These are phyloP conservation scores for Eilema caniola DNA, from an alignment of 2,888 invertebrate species.

Conservation along the genomic window DNA sequence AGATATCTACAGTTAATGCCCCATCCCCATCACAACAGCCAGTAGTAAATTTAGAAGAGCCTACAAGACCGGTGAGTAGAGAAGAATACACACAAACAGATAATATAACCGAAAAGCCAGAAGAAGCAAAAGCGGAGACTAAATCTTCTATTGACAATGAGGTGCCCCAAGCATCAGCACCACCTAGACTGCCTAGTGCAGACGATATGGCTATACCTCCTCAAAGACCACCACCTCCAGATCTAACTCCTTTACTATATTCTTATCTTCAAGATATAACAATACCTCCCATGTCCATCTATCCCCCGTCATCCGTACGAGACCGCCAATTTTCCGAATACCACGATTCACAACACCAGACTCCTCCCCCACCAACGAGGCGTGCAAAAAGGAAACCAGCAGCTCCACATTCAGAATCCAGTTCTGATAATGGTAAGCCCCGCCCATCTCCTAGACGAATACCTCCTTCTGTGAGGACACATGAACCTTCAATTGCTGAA, in stretches of 20 bases:
- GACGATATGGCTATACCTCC: slow-evolving; percentile 70
- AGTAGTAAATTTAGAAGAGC: slow-evolving; percentile 47
- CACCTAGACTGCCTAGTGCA: slow-evolving; percentile 52
- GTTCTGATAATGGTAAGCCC: slow-evolving; percentile 83
- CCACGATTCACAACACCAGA: slow-evolving; percentile 70
- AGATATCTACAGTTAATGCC: slow-evolving; percentile 70
- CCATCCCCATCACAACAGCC: slow-evolving; percentile 37
- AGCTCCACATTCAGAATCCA: slow-evolving; percentile 78
- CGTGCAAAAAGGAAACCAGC: slow-evolving; percentile 80
- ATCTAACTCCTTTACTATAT: slow-evolving; percentile 80
- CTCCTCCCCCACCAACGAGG: slow-evolving; percentile 79
- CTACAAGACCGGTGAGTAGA: slow-evolving; percentile 66
- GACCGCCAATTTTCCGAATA: slow-evolving; percentile 72
- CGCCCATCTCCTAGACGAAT: slow-evolving; percentile 75
- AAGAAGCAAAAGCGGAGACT: slow-evolving; percentile 41
- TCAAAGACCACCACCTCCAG: slow-evolving; percentile 82
- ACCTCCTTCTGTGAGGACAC: slow-evolving; percentile 73
- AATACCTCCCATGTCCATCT: slow-evolving; percentile 81
- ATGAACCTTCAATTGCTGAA: slow-evolving; percentile 90
- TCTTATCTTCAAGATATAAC: slow-evolving; percentile 86
- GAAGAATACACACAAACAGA: slow-evolving; percentile 82
- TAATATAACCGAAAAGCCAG: slow-evolving; percentile 42
- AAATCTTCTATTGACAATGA: slow-evolving; percentile 42
- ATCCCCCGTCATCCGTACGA: slow-evolving; percentile 74
- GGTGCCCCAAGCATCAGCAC: slow-evolving; percentile 44